Evolutionary conservation across 2,888 invertebrate species (phyloP), one percentile per base, ranked within the genome.

Genomic region (Terebella lapidaria): DNA sequence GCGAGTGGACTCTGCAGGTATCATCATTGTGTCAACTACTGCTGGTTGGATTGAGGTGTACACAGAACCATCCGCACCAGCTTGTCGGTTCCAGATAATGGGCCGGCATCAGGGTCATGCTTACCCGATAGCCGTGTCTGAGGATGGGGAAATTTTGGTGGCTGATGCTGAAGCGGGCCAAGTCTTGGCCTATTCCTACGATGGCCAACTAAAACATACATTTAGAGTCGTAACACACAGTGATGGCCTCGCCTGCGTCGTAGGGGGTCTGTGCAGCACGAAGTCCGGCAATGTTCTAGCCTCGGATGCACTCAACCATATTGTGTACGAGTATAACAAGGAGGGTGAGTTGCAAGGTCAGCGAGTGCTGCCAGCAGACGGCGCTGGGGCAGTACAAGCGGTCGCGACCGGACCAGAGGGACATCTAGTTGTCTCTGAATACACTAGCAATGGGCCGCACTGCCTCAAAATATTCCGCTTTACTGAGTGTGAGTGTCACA

Each of bases 391-490:
- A 5, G 61, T 74, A 24, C 74, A 77, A 61, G 59, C 74, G 54
- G 68, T 72, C 58, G 70, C 70, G 54, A 61, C 75, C 2, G 75
- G 77, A 58, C 71, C 71, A 27, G 77, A 78, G 62, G 78, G 78
- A 56, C 78, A 78, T 59, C 55, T 78, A 47, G 69, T 74, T 27
- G 69, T 63, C 1, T 66, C 73, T 1, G 78, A 77, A 59, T 74
- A 67, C 57, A 72, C 73, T 55, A 60, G 71, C 35, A 65, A 72
- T 27, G 74, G 74, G 49, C 67, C 67, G 1, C 78, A 78, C 61
- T 74, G 74, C 55, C 24, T 76, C 15, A 78, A 77, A 60, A 71
- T 77, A 57, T 77, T 76, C 61, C 67, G 78, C 1, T 77, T 73
- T 59, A 60, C 66, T 5, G 64, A 71, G 3, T 76, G 76, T 62